A percentile compares a stretch with the other conserved stretches of the same genome.
Conservation (phyloP, 2,797 vertebrate species). For the Phrynocephalus vlangalii region DNA sequence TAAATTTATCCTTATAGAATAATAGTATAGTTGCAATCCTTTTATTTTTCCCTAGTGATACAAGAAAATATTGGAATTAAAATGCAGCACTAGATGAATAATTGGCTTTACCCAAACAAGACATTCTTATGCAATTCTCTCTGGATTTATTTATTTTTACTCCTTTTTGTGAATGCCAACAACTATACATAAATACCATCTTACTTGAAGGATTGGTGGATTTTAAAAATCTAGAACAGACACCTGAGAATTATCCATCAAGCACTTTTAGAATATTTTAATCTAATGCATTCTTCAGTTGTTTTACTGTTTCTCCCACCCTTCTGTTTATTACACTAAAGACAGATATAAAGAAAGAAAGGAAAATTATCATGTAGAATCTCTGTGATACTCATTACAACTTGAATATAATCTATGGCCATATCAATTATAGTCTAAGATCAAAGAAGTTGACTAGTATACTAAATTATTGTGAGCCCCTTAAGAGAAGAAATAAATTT, state of each 20-base stretch:
- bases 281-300: neutral
- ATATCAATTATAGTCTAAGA: neutral
- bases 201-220: neutral
- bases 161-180: neutral
- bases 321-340: constrained; percentile 8
- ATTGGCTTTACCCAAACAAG: neutral
- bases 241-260: neutral
- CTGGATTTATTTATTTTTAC: neutral
- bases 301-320: neutral
- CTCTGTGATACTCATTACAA: neutral
- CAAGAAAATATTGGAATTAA: neutral
- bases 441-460: neutral
- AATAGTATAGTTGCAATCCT: neutral
- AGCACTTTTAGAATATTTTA: neutral
- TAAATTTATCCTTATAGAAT: neutral
- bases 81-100: neutral
- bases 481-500: neutral
- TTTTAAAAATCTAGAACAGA: constrained; percentile 19
- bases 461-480: neutral
- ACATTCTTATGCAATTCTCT: neutral
- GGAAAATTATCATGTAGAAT: neutral
- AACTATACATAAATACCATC: no score
- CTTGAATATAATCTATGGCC: neutral
- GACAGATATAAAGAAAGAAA: neutral
- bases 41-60: neutral